phyloP scores from a whole-genome alignment of 2,113 vertebrate species.

The Xiphophorus maculatus region DNA sequence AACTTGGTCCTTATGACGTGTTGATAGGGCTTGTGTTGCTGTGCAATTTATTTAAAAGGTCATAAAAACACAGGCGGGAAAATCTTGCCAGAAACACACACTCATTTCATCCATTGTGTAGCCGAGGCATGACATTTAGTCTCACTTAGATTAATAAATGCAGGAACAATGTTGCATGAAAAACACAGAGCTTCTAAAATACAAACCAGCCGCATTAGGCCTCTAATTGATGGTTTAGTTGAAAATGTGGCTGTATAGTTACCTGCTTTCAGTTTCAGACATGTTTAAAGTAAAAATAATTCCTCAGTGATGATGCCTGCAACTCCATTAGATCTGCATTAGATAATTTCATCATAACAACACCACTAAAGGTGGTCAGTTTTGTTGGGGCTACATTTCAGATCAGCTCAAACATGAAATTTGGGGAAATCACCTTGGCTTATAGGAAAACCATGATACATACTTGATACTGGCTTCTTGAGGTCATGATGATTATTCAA shows the following conservation, averaged over 20 bases:
- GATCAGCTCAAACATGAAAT: not conserved
- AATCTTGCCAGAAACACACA: constrained; percentile 22
- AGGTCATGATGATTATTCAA: not conserved
- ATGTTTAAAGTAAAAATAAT: not conserved
- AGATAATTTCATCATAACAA: not conserved
- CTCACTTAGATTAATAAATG: constrained; percentile 27
- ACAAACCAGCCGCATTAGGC: not conserved
- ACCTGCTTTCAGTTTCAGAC: not conserved
- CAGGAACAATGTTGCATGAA: constrained; percentile 38
- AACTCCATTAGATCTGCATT: not conserved
- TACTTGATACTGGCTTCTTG: not conserved
- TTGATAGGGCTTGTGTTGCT: not conserved
- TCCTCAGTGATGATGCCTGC: not conserved
- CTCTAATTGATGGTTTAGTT: not conserved
- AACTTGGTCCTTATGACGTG: not conserved
- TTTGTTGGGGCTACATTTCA: not conserved
- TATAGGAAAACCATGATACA: not conserved
- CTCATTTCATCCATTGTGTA: constrained; percentile 18
- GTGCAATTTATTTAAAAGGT: constrained; percentile 2
- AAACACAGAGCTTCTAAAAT: constrained; percentile 16
- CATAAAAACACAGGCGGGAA: constrained; percentile 26
- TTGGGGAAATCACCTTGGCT: not conserved
- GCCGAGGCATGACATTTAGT: constrained; percentile 46
- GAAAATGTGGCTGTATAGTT: not conserved
- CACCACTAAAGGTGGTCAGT: not conserved